A percentile compares a stretch with the other conserved stretches of the same genome.
phyloP scores from a whole-genome alignment of 2,797 vertebrate species.

The Poeciliopsis gracilis region DNA sequence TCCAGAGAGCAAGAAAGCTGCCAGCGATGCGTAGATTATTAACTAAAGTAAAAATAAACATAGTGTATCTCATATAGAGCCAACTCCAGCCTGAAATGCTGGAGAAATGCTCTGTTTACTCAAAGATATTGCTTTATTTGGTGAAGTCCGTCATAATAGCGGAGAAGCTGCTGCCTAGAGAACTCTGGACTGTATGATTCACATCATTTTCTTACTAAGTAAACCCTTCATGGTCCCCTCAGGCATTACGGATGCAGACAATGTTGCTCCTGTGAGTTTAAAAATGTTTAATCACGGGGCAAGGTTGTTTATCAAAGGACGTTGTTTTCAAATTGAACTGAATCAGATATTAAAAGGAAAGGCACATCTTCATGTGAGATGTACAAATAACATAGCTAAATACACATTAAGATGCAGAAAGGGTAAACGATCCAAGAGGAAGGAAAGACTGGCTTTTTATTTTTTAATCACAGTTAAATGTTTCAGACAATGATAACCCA shows the following conservation, averaged over 20 bases:
- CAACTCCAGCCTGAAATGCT: neutral
- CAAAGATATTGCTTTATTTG: neutral
- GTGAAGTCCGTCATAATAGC: neutral
- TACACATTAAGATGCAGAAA: neutral
- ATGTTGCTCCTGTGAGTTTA: neutral
- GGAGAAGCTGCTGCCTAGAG: neutral
- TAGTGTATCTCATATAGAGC: neutral
- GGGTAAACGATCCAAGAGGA: neutral
- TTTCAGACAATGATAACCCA: neutral
- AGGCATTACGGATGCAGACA: neutral
- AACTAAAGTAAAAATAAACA: neutral
- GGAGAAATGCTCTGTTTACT: slow-evolving; percentile 1
- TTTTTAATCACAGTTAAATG: neutral
- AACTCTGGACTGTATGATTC: neutral
- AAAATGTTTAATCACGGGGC: neutral
- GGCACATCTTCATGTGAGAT: neutral
- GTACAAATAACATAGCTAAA: neutral
- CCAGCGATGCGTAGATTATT: neutral
- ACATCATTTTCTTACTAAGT: neutral
- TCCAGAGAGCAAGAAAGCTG: neutral
- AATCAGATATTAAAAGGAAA: neutral
- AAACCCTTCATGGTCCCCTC: neutral
- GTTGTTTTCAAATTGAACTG: neutral
- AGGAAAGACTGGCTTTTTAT: neutral
- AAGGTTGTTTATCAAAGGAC: neutral